These are phyloP conservation scores for Aphelenchoides fujianensis DNA, from an alignment of 1,140 invertebrate species.

Conservation along the genomic window DNA sequence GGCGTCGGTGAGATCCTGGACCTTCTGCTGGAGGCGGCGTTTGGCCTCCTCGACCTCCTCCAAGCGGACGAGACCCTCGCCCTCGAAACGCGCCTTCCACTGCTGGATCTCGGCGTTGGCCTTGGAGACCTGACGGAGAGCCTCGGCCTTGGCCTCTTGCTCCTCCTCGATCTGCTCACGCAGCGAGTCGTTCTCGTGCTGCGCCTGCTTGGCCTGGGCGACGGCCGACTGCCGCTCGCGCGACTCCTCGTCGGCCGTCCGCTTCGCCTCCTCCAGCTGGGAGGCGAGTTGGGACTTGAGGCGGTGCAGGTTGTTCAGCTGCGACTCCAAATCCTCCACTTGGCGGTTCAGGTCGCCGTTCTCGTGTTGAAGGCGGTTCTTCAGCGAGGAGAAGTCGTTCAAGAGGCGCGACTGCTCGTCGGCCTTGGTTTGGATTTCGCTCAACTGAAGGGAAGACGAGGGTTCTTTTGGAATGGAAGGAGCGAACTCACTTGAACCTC, in stretches of 20 bases:
- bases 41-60: conserved; percentile 97
- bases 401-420: conserved; percentile 91
- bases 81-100: conserved; percentile 95
- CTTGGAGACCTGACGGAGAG: conserved; percentile 92
- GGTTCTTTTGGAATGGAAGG: too few relatives aligned
- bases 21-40: conserved; percentile 85
- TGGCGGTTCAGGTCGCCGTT: conserved; percentile 89
- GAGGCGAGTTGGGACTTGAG: conserved; percentile 85
- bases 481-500: too few relatives aligned
- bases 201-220: conserved; percentile 73
- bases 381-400: conserved; percentile 89
- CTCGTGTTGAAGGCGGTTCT: conserved; percentile 94
- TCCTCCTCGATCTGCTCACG: conserved; percentile 93
- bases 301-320: conserved; percentile 90
- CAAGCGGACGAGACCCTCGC: conserved; percentile 86
- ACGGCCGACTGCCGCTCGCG: conserved; percentile 63
- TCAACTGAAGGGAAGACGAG: too few relatives aligned
- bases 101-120: conserved; percentile 87
- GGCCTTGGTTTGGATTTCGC: conserved; percentile 88
- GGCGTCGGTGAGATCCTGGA: conserved; percentile 93
- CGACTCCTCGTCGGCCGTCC: conserved; percentile 88
- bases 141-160: conserved; percentile 70
- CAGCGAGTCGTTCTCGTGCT: conserved; percentile 93
- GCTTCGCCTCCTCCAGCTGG: conserved; percentile 94
- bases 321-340: conserved; percentile 87